Evolutionary conservation across 1,140 invertebrate genomes (phyloP), one percentile per base, ranked within the genome.

Genomic region (Brachionus sp.): DNA sequence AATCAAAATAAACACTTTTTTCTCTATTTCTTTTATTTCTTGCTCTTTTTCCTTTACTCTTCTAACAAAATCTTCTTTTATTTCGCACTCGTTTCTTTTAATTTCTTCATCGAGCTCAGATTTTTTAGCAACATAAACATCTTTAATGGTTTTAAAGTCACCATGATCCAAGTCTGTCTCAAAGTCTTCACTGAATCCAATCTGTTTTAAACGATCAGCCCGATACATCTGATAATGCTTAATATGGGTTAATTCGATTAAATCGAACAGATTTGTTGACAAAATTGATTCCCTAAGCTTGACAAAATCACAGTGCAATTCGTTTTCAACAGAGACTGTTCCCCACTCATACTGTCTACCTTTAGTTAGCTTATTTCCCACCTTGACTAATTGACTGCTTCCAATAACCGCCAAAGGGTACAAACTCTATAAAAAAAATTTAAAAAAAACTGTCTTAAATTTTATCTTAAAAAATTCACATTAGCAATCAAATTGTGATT

Each of bases 281-380:
- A 99, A 95, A 77, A 99, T 88, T 94, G 98, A 98, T 90, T 99
- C 97, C 44, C 97, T 92, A 13, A 99, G 91, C 90, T 98, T 98
- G 5, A 98, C 95, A 90, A 99, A 99, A 90, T 99, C 98, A 89
- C 98, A 99, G 90, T 99, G 98, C 13, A 93, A 93, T 90, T 99
- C 97, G 90, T 98, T 99, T 90, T 99, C 97, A 83, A 99, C 96
- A 95, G 96, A 10, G 98, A 84, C 97, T 5, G 95, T 98, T 53
- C 97, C 97, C 97, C 98, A 99, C 12, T 97, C 97, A 91, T 99
- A 99, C 88, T 98, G 95, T n/a, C 97, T 90, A 0, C 96, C 96
- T 83, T 97, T 91, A 85, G 96, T 93, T 90, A 95, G 95, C 91
- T 98, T 98, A 85, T 91, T 91, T 50, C 96, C 97, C 77, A 98